Evolutionary conservation across 1,140 invertebrate genomes (phyloP), one percentile per base, ranked within the genome.

Genomic region (Agrilus planipennis): DNA sequence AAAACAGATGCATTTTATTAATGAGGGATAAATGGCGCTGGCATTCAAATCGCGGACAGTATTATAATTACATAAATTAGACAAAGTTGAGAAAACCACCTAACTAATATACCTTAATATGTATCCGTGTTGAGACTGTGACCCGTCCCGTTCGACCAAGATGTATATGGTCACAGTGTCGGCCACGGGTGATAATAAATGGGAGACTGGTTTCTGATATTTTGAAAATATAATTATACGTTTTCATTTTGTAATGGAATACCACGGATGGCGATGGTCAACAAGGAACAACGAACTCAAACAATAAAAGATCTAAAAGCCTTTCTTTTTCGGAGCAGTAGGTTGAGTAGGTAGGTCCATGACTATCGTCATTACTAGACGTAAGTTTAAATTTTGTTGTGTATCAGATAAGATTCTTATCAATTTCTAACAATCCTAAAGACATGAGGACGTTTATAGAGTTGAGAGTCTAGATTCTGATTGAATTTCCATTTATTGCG

Each of bases 171-270:
- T 46, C 46, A 53, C 51, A 51, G 43, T 55, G 51, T 52, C n/a
- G 20, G n/a, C n/a, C n/a, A 31, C 23, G 30, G 29, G 16, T 34
- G 53, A 53, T 55, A 55, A 55, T 53, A 55, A 53, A 53, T 53
- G 47, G 45, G 49, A 51, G 53, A 53, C 49, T 51, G 51, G 49
- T 53, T 50, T 55, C 51, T 50, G 53, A 55, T 55, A 55, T 53
- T 55, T 55, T 52, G 53, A 53, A 53, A 53, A 51, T 51, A 52
- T 55, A 55, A 55, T 55, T 55, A 55, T 46, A 47, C 35, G 53
- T 51, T 53, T 55, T 55, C 53, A 51, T 48, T 46, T 45, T 51
- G 51, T 53, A 55, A 55, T 55, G 53, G 46, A 55, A 53, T 55
- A 55, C 49, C 37, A 32, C 20, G 45, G 50, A 49, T 41, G 50